Percentiles rank a stretch among this genome's conserved stretches.
These are phyloP conservation scores for Propsilocerus akamusi DNA, from an alignment of 1,140 invertebrate genomes.

Conservation along the genomic window DNA sequence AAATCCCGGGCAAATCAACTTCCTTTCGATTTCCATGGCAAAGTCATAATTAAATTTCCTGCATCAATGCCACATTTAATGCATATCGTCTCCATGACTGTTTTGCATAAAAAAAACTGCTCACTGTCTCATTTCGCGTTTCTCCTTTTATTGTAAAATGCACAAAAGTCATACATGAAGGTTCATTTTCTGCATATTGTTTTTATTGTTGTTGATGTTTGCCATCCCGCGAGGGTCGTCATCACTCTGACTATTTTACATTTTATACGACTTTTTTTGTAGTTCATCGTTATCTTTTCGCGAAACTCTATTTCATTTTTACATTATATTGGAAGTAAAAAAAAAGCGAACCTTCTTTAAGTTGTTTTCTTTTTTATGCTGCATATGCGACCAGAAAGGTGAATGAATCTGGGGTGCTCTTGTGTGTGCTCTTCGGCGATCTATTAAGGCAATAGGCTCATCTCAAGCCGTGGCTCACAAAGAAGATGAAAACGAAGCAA, in stretches of 20 bases:
- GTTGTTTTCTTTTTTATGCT: background rate
- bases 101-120: too few relatives aligned
- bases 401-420: too few relatives aligned
- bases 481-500: too few relatives aligned
- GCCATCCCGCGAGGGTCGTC: background rate
- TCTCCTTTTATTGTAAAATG: background rate
- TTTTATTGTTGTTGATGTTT: background rate
- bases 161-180: background rate
- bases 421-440: too few relatives aligned
- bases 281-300: slow-evolving; percentile 1
- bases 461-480: too few relatives aligned
- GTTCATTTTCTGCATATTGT: background rate
- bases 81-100: background rate
- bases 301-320: background rate
- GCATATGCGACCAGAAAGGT: too few relatives aligned
- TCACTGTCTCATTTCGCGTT: too few relatives aligned
- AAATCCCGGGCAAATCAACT: too few relatives aligned
- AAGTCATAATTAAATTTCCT: slow-evolving; percentile 4
- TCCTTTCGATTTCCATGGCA: too few relatives aligned
- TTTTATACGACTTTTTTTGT: background rate
- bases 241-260: slow-evolving; percentile 3
- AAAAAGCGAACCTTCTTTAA: background rate
- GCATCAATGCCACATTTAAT: background rate
- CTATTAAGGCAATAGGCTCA: too few relatives aligned
- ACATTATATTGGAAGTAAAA: background rate